Base-by-base conservation (phyloP, 2,797 vertebrate genomes). In the Crax fasciolata region DNA sequence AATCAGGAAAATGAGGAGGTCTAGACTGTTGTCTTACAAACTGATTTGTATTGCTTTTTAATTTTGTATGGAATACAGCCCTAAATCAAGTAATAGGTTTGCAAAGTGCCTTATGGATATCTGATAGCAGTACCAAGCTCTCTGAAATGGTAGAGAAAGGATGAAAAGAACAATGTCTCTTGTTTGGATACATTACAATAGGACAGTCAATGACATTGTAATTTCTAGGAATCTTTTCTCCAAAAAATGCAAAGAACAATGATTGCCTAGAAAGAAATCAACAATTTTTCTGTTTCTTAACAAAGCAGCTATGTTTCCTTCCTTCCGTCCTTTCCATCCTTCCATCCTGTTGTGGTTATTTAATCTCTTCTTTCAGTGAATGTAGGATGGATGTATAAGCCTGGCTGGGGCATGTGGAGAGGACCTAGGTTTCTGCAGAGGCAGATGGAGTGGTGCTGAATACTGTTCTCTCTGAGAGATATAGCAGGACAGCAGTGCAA, bases 201-300 rank as follows among this genome's bases (percentile, higher is more conserved):
- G 83, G 63, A 57, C 41, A 79, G 77, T 49, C 59, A 82, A 82
- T 76, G 61, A 71, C 55, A 38, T 52, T 85, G 72, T 89, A 41
- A 89, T 86, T 87, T 62, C 38, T 63, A 46, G 59, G 74, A 90
- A 74, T 63, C 63, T 90, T 84, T 92, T 81, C 77, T 84, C 63
- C 63, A 63, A 57, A 79, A 32, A 23, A 74, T 82, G 90, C 57
- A 90, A 73, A 92, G 51, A 84, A 76, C 1, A 2, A 21, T 39
- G 55, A 73, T 88, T 91, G 66, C 84, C 58, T 75, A 75, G 81
- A 23, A 86, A 63, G 55, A 87, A 88, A 82, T 74, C n/a, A 90
- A 79, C 73, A 88, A 52, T 7, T 73, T 77, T 24, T 62, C 58
- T 88, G 58, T 90, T 91, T 73, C 43, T 88, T 88, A 72, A 32